Evolutionary conservation across 1,140 invertebrate species (phyloP), one percentile per base, ranked within the genome.

Genomic region (Trachymyrmex cornetzi): DNA sequence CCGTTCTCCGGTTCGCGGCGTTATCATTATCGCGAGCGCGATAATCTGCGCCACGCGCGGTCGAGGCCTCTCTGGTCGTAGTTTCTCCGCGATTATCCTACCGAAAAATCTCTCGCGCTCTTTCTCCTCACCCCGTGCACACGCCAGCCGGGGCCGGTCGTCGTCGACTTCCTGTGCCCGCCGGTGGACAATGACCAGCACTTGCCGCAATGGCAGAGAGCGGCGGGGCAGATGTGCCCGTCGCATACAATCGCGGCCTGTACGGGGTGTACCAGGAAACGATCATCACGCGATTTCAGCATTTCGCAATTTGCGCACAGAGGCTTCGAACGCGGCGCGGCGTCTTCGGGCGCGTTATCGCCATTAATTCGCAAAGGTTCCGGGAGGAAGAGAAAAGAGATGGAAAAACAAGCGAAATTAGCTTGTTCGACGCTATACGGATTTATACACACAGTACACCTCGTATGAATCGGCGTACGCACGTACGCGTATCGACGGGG

Each of bases 141-240:
- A 30, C 69, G 69, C 53, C 75, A 19, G 27, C 27, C 74, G 74
- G 48, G 69, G 77, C 63, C 53, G 63, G 71, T 77, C 79, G 86
- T 77, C 89, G 61, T 86, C 53, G 90, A 92, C 89, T 91, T 92
- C 89, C 90, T 89, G 89, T 80, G 79, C 67, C 77, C 87, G 86
- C 81, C 61, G 87, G 87, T 91, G 91, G 91, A 90, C 90, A 91
- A 90, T 88, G 87, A 89, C 84, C 90, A 90, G 90, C 92, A 93
- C 91, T 93, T 93, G 93, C 90, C 86, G 89, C 92, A 92, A 92
- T 92, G 88, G 88, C 88, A 85, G 64, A 48, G 64, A 81, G 48
- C 77, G 72, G 77, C 81, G 88, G 87, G 85, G 88, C 82, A 90
- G 89, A 90, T n/a, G 24, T 67, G 87, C 6, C 6, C 66, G 24